These are phyloP conservation scores for Smutsia gigantea DNA, from an alignment of 2,797 vertebrate species.

Conservation along the genomic window DNA sequence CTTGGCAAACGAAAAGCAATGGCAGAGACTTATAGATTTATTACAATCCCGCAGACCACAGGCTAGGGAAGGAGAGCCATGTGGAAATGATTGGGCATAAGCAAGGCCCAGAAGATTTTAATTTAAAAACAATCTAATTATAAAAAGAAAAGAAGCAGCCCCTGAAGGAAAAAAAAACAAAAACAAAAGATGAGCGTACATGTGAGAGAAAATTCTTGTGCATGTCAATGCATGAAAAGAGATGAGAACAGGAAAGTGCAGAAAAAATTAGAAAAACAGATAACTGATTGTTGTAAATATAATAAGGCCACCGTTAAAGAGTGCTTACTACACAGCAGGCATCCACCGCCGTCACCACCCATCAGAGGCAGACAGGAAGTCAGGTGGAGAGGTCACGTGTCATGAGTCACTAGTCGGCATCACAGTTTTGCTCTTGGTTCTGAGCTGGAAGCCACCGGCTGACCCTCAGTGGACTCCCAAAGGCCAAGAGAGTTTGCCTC, in stretches of 20 bases:
- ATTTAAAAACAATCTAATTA: slow-evolving; percentile 55
- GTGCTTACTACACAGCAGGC: not conserved
- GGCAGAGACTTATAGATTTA: not conserved
- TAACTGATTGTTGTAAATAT: not conserved
- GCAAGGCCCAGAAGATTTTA: slow-evolving; percentile 43
- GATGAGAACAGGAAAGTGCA: not conserved
- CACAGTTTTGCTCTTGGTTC: not conserved
- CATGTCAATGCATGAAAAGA: not conserved
- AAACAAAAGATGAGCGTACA: not conserved
- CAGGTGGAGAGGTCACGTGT: not conserved
- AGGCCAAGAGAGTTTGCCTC: not conserved
- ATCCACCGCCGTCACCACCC: not conserved
- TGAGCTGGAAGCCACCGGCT: not conserved
- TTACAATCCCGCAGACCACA: not conserved
- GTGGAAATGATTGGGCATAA: not conserved
- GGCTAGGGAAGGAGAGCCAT: not conserved
- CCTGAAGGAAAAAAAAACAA: not conserved
- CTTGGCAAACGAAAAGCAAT: not conserved
- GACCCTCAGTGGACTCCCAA: not conserved
- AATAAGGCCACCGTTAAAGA: not conserved
- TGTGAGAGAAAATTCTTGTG: not conserved
- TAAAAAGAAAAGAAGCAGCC: slow-evolving; percentile 47
- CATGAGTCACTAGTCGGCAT: not conserved
- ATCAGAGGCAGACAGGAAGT: not conserved
- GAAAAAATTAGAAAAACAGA: not conserved